Evolutionary conservation across 2,888 invertebrate species (phyloP).

Genomic region (Fabriciana adippe): DNA sequence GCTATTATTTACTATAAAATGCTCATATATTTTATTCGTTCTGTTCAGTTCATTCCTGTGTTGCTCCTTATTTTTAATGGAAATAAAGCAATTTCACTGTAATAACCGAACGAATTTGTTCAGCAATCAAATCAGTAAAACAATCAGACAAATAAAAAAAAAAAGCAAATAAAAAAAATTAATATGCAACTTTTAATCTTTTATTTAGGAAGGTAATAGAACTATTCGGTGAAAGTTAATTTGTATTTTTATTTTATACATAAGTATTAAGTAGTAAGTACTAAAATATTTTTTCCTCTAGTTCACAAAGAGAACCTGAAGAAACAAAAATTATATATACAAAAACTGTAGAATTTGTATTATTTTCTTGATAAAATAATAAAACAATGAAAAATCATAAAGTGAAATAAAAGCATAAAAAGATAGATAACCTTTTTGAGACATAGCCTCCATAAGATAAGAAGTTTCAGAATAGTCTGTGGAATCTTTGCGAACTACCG

Average conservation of each 20-base stretch:
- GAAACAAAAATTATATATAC: neutral
- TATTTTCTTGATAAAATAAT: constrained; percentile 33
- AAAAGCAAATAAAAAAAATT: too few species aligned
- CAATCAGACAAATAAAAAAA: neutral
- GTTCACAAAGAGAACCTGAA: neutral
- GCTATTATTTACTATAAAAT: neutral
- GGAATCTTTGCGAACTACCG: constrained; percentile 26
- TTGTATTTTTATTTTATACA: too few species aligned
- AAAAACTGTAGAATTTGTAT: neutral
- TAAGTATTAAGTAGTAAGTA: too few species aligned
- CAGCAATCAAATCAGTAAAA: neutral
- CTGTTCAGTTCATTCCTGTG: too few species aligned
- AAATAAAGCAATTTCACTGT: too few species aligned
- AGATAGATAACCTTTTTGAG: constrained; percentile 28
- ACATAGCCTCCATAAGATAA: constrained; percentile 28
- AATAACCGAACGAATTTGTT: too few species aligned
- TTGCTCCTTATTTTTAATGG: too few species aligned
- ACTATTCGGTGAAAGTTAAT: too few species aligned
- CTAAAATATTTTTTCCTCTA: too few species aligned
- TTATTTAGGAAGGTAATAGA: too few species aligned
- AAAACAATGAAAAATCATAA: constrained; percentile 1
- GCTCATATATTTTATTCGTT: too few species aligned
- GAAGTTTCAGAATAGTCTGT: constrained; percentile 32
- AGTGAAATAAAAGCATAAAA: constrained; percentile 3
- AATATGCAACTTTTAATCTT: too few species aligned